Evolutionary conservation across 2,797 vertebrate genomes (phyloP).

Genomic region (Myotis vivesi): DNA sequence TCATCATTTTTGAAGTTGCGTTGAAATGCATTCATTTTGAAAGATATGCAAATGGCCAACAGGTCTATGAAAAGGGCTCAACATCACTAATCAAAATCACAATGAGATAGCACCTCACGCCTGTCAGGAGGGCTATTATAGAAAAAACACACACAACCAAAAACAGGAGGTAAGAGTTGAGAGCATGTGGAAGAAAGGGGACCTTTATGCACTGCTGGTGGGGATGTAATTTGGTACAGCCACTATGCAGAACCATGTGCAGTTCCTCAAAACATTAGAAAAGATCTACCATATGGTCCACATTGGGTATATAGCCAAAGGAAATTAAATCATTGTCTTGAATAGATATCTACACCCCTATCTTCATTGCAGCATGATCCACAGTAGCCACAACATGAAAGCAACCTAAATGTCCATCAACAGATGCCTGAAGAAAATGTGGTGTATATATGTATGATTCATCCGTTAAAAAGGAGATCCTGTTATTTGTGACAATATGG

Average conservation of each 20-base stretch:
- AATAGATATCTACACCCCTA: not conserved
- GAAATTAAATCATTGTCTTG: not conserved
- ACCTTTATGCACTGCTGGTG: not conserved
- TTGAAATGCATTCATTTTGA: constrained; percentile 9
- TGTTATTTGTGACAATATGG: not conserved
- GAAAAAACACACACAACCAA: not conserved
- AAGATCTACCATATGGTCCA: not conserved
- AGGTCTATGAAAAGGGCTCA: not conserved
- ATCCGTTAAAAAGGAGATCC: not conserved
- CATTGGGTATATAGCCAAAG: not conserved
- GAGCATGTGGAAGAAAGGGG: not conserved
- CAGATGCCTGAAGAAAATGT: not conserved
- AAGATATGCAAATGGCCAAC: not conserved
- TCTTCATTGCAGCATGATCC: not conserved
- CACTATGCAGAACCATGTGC: not conserved
- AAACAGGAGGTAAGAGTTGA: not conserved
- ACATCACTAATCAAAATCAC: not conserved
- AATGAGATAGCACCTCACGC: not conserved
- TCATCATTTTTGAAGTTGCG: not conserved
- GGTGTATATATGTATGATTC: not conserved
- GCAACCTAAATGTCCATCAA: not conserved
- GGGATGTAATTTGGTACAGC: not conserved
- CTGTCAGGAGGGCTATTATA: not conserved
- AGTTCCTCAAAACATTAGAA: not conserved
- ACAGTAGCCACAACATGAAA: not conserved